Conservation (phyloP, 1,140 invertebrate genomes). For the Maniola jurtina region DNA sequence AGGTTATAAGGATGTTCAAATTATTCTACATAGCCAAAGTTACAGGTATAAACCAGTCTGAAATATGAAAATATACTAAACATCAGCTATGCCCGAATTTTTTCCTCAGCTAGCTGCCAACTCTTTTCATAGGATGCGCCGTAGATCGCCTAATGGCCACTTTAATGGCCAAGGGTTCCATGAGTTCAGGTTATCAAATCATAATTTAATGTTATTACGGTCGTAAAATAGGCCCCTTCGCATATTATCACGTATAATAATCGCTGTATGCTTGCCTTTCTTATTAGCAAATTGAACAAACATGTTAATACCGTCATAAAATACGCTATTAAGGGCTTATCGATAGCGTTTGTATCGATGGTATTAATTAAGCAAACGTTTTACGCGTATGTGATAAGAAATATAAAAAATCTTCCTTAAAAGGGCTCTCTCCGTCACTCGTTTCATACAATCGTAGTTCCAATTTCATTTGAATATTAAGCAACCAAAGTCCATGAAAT, state of each 20-base stretch:
- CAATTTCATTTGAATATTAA: too few relatives aligned
- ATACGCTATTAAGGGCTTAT: conserved; percentile 6
- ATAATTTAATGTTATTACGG: conserved; percentile 31
- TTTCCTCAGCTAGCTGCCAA: conserved; percentile 6
- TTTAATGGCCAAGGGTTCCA: conserved; percentile 24
- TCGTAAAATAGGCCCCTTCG: conserved; percentile 23
- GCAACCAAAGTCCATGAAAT: too few relatives aligned
- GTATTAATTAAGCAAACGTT: neutral
- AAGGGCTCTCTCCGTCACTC: too few relatives aligned
- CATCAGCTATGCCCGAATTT: neutral
- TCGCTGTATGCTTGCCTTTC: conserved; percentile 21
- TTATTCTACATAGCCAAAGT: neutral
- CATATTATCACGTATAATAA: conserved; percentile 19
- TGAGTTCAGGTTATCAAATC: conserved; percentile 32
- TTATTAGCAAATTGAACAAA: conserved; percentile 19
- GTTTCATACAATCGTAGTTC: too few relatives aligned
- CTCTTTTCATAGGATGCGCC: conserved; percentile 16
- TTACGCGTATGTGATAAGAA: neutral
- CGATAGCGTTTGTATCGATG: neutral
- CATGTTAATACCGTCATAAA: conserved; percentile 14
- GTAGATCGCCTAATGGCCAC: conserved; percentile 20
- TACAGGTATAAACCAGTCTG: neutral
- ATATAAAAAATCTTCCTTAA: neutral
- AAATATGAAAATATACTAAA: neutral
- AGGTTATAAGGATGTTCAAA: too few relatives aligned